Percentiles rank a stretch among this genome's conserved stretches.
Evolutionary conservation across 2,113 vertebrate genomes (phyloP).

Genomic region (Ranitomeya variabilis): DNA sequence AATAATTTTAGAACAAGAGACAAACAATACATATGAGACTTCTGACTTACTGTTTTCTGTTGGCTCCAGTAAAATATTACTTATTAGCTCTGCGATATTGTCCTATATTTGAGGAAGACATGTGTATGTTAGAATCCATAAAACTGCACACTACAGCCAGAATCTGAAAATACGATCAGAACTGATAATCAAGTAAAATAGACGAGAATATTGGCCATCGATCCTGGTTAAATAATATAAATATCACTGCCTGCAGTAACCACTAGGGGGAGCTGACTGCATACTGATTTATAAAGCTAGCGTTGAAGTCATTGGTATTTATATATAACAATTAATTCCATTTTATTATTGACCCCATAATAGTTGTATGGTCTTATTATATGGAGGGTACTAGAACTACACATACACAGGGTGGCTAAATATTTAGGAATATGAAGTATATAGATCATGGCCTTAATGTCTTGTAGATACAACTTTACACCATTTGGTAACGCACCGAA

Average conservation of each 20-base stretch:
- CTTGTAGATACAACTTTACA: background rate
- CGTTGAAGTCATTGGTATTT: too few relatives aligned
- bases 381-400: background rate
- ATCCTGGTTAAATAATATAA: too few relatives aligned
- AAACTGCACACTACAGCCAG: background rate
- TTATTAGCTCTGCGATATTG: background rate
- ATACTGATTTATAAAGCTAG: background rate
- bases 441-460: background rate
- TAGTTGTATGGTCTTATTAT: background rate
- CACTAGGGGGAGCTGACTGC: background rate
- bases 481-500: background rate
- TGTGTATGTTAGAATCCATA: background rate
- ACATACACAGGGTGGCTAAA: too few relatives aligned
- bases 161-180: background rate
- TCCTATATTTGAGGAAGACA: background rate
- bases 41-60: constrained; percentile 1
- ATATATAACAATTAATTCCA: too few relatives aligned
- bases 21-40: background rate
- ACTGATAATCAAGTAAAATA: background rate
- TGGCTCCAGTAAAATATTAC: constrained; percentile 10
- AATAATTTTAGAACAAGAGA: background rate
- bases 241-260: background rate
- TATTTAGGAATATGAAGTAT: too few relatives aligned
- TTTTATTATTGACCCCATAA: background rate
- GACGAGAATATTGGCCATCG: too few relatives aligned